These are phyloP conservation scores for Sphecodes monilicornis DNA, from an alignment of 2,888 invertebrate species.

Conservation along the genomic window DNA sequence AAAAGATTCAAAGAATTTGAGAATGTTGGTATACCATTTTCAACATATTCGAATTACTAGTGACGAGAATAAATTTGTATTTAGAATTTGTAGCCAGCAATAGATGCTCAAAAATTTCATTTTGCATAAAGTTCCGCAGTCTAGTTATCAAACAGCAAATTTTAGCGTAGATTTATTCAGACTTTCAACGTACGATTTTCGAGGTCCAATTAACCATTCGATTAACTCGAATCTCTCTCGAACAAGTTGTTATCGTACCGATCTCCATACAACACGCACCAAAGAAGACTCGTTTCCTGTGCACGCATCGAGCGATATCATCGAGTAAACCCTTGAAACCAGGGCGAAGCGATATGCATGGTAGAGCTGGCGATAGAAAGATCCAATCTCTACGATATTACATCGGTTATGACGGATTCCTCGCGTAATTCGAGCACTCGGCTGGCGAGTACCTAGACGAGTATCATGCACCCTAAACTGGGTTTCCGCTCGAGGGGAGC, in stretches of 20 bases:
- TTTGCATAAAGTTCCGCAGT: too few species aligned
- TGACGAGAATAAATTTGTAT: too few species aligned
- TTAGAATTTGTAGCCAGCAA: too few species aligned
- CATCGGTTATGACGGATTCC: slow-evolving; percentile 73
- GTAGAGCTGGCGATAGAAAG: slow-evolving; percentile 53
- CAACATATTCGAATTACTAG: too few species aligned
- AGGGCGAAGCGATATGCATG: slow-evolving; percentile 25
- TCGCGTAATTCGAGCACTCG: slow-evolving; percentile 69
- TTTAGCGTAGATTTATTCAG: too few species aligned
- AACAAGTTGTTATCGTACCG: slow-evolving; percentile 12
- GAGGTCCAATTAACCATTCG: slow-evolving; percentile 25
- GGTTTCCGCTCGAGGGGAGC: slow-evolving; percentile 50
- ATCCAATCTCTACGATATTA: slow-evolving; percentile 72
- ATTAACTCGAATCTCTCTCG: slow-evolving; percentile 13
- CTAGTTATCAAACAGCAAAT: too few species aligned
- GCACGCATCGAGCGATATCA: slow-evolving; percentile 51
- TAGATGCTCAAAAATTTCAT: too few species aligned
- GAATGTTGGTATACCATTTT: too few species aligned
- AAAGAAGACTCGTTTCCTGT: slow-evolving; percentile 29
- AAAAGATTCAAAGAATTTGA: too few species aligned
- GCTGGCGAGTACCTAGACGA: slow-evolving; percentile 37
- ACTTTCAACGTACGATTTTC: too few species aligned
- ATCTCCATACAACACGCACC: slow-evolving; percentile 6
- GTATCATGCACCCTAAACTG: slow-evolving; percentile 43
- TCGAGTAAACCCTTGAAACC: slow-evolving; percentile 52